Base-by-base conservation (phyloP, 2,888 invertebrate genomes). In the Tuta absoluta region DNA sequence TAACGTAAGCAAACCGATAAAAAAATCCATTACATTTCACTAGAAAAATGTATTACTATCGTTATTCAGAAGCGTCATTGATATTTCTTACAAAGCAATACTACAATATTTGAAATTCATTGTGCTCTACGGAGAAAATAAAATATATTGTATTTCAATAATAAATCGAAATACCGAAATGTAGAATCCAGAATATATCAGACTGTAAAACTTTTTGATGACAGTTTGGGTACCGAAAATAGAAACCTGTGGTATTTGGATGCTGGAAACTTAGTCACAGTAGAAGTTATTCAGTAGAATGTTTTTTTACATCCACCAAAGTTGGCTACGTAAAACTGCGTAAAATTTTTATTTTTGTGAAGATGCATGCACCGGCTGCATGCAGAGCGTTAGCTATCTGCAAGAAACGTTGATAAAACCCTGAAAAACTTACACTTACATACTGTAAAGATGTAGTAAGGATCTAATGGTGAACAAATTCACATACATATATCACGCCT, bases 141-240 rank as follows among this genome's bases (percentile, higher is more conserved):
- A 45, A n/a, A 45, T n/a, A 45, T 45, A 45, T 45, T 45, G n/a
- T 45, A 45, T 45, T 17, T 45, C 45, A 11, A 45, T 17, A 17
- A 45, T 45, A 45, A 45, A 45, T 45, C 45, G 45, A 45, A 45
- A n/a, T 45, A 45, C 45, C 8, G 45, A 45, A 45, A 45, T 45
- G n/a, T n/a, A 24, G 19, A 38, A 8, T 58, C 19, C 5, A 11
- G 17, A 38, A 38, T 19, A 58, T 33, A 37, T 58, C 19, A 21
- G 12, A 17, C 38, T 58, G 38, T 61, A 61, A 61, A 61, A 28
- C 19, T 12, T 33, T 61, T 61, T 61, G 61, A 61, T 33, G 61
- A 49, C 49, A 12, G 33, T 24, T 17, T 24, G 28, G 28, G 28
- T 12, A 8, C 37, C 17, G 33, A 21, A n/a, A 33, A 33, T 33